phyloP scores from a whole-genome alignment of 2,113 vertebrate species.

The Erythrolamprus reginae region DNA sequence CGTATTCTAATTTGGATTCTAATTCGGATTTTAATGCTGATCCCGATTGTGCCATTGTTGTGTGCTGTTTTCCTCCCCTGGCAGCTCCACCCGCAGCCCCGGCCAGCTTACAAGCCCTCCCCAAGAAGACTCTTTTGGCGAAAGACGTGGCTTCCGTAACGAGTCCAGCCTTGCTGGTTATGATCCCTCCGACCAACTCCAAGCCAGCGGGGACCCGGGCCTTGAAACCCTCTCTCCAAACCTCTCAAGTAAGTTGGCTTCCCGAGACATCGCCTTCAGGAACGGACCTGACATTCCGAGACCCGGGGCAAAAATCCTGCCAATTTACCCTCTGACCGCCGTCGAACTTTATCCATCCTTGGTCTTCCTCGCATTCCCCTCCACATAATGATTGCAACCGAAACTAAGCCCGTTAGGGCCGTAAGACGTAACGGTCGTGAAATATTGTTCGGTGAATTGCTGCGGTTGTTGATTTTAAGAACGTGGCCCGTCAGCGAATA shows the following conservation, averaged over 20 bases:
- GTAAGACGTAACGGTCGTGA: too few species aligned
- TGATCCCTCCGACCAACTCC: conserved; percentile 72
- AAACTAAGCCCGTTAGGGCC: too few species aligned
- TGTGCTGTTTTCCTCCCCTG: conserved; percentile 25
- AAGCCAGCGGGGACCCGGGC: conserved; percentile 60
- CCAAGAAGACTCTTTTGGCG: conserved; percentile 69
- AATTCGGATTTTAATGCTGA: too few species aligned
- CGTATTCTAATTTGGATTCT: too few species aligned
- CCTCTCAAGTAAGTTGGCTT: conserved; percentile 66
- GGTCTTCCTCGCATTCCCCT: background rate
- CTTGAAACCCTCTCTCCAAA: conserved; percentile 56
- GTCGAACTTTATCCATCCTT: background rate
- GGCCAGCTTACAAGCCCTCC: conserved; percentile 76
- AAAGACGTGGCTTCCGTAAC: conserved; percentile 42
- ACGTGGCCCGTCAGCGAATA: too few species aligned
- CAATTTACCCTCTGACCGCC: too few species aligned
- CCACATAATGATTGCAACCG: too few species aligned
- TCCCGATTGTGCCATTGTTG: too few species aligned
- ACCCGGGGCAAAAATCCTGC: background rate
- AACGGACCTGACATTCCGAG: too few species aligned
- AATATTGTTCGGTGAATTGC: too few species aligned
- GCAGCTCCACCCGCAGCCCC: conserved; percentile 56
- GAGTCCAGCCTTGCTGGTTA: conserved; percentile 74
- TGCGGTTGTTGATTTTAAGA: too few species aligned
- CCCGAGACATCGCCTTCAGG: too few species aligned